phyloP scores from a whole-genome alignment of 2,797 vertebrate genomes.

The Ataeniobius toweri region DNA sequence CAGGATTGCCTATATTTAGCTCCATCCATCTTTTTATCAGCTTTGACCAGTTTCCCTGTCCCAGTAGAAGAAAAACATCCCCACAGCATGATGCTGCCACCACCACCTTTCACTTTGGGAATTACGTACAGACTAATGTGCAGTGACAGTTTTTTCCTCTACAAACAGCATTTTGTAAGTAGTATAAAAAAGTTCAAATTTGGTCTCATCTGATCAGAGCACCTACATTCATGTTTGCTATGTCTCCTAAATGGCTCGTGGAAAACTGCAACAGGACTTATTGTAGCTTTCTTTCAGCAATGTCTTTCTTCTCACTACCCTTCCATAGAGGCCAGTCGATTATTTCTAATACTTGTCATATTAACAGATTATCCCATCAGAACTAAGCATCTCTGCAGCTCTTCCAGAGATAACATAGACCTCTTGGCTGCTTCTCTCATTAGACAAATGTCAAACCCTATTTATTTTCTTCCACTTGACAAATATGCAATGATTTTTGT shows the following conservation, averaged over 20 bases:
- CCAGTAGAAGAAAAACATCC: background rate
- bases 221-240: background rate
- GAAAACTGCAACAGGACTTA: too few relatives aligned
- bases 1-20: too few relatives aligned
- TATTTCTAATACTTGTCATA: background rate
- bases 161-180: background rate
- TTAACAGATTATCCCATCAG: background rate
- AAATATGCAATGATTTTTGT: too few relatives aligned
- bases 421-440: background rate
- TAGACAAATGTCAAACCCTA: background rate
- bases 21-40: background rate
- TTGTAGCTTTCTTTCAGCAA: too few relatives aligned
- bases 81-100: background rate
- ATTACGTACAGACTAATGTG: background rate
- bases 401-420: background rate
- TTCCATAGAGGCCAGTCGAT: background rate
- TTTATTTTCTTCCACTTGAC: too few relatives aligned
- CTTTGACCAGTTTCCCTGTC: background rate
- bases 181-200: background rate
- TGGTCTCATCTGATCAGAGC: background rate
- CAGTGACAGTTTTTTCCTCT: background rate
- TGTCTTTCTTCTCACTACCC: background rate
- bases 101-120: background rate
- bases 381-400: background rate
- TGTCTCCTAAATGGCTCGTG: background rate